Percentiles rank a stretch among this genome's conserved stretches.
Conservation (phyloP, 2,113 vertebrate genomes). For the Leptosomus discolor region DNA sequence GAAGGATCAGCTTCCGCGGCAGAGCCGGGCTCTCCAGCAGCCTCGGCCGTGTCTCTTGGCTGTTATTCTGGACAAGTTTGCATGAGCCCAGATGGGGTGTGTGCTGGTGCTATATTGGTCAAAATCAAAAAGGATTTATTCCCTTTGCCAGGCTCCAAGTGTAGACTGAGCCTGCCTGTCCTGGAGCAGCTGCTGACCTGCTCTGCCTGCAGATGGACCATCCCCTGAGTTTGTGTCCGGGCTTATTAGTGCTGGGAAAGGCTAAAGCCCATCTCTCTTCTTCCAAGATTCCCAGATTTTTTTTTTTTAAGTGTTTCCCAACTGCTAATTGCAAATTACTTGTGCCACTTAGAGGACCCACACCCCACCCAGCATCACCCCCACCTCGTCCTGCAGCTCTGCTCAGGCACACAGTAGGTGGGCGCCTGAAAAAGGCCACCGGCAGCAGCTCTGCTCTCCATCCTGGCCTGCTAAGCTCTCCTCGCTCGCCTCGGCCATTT, state of each 20-base stretch:
- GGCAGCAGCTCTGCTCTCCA: background rate
- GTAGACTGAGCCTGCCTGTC: background rate
- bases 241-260: background rate
- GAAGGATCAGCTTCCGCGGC: background rate
- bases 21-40: background rate
- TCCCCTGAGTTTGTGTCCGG: background rate
- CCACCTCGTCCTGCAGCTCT: background rate
- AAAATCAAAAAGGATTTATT: background rate
- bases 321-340: background rate
- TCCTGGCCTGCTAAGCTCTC: background rate
- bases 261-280: background rate
- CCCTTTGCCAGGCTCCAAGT: background rate
- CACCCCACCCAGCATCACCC: background rate
- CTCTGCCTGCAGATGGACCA: background rate
- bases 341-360: rapidly evolving
- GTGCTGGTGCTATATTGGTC: background rate
- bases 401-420: background rate
- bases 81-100: rapidly evolving
- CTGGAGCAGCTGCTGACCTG: background rate
- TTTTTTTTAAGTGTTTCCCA: background rate
- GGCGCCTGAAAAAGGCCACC: background rate
- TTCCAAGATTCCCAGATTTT: background rate
- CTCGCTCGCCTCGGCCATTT: background rate
- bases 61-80: background rate
- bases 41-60: rapidly evolving